These are phyloP conservation scores for Ips nitidus DNA, from an alignment of 1,140 invertebrate genomes.

Conservation along the genomic window DNA sequence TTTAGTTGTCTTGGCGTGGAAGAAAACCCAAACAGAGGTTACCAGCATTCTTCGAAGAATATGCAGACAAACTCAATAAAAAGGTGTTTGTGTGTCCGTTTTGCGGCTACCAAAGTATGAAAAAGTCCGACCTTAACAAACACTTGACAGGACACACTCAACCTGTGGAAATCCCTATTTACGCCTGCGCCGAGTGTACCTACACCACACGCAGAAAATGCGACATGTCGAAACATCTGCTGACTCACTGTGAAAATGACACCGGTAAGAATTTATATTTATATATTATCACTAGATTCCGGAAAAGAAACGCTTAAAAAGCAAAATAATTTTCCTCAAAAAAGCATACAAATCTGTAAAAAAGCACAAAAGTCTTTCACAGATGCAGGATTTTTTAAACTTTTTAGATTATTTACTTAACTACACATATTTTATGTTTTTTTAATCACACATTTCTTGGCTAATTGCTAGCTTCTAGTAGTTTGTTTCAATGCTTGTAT, in stretches of 20 bases:
- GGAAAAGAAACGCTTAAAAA: no score
- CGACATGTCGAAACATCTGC: conserved; percentile 41
- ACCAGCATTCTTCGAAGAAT: conserved; percentile 20
- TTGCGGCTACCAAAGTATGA: conserved; percentile 31
- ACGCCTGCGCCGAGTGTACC: conserved; percentile 33
- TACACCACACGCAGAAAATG: conserved; percentile 38
- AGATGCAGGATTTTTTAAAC: not conserved
- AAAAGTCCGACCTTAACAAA: conserved; percentile 24
- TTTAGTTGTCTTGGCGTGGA: no score
- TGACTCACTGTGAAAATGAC: conserved; percentile 36
- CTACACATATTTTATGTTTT: no score
- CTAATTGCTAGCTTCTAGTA: no score
- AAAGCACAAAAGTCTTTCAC: not conserved
- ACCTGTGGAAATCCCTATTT: conserved; percentile 18
- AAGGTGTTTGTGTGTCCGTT: conserved; percentile 26
- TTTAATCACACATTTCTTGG: no score
- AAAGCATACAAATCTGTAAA: not conserved
- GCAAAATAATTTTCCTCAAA: conserved; percentile 3
- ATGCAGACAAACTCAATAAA: conserved; percentile 1
- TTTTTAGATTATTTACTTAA: not conserved
- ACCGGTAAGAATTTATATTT: conserved; percentile 30
- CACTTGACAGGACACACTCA: conserved; percentile 28
- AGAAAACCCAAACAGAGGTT: conserved; percentile 1
- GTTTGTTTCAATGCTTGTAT: no score
- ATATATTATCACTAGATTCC: not conserved